These are phyloP conservation scores for Eupelmus urozonus DNA, from an alignment of 2,888 invertebrate species.

Conservation along the genomic window DNA sequence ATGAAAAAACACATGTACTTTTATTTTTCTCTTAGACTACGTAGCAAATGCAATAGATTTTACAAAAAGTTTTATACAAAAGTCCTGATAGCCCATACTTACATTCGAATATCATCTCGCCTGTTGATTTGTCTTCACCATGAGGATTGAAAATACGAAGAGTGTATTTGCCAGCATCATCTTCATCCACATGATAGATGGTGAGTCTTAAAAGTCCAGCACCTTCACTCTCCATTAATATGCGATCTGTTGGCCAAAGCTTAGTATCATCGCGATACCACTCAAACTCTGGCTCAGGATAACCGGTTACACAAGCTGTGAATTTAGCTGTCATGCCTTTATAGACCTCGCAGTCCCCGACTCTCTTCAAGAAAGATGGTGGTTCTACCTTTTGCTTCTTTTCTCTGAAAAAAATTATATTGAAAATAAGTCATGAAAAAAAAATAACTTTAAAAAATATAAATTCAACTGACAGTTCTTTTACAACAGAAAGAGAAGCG, in stretches of 20 bases:
- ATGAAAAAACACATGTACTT: too few relatives aligned
- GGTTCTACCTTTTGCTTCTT: slow-evolving; percentile 88
- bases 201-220: slow-evolving; percentile 90
- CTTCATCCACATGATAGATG: slow-evolving; percentile 86
- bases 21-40: too few relatives aligned
- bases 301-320: slow-evolving; percentile 93
- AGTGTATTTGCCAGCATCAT: slow-evolving; percentile 91
- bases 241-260: slow-evolving; percentile 89
- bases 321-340: slow-evolving; percentile 94
- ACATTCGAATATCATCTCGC: slow-evolving; percentile 90
- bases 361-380: slow-evolving; percentile 92
- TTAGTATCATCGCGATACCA: slow-evolving; percentile 90
- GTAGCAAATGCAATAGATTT: too few relatives aligned
- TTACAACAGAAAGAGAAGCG: slow-evolving; percentile 84
- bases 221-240: slow-evolving; percentile 89
- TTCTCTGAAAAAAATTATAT: slow-evolving; percentile 78
- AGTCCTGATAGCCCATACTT: too few relatives aligned
- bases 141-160: slow-evolving; percentile 90
- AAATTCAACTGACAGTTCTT: slow-evolving; percentile 51
- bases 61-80: neutral
- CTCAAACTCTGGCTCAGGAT: slow-evolving; percentile 92
- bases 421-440: neutral
- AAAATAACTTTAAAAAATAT: too few relatives aligned
- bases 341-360: slow-evolving; percentile 92
- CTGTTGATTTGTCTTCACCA: slow-evolving; percentile 89